These are phyloP conservation scores for Eonycteris spelaea DNA, from an alignment of 2,113 vertebrate species.

Conservation along the genomic window DNA sequence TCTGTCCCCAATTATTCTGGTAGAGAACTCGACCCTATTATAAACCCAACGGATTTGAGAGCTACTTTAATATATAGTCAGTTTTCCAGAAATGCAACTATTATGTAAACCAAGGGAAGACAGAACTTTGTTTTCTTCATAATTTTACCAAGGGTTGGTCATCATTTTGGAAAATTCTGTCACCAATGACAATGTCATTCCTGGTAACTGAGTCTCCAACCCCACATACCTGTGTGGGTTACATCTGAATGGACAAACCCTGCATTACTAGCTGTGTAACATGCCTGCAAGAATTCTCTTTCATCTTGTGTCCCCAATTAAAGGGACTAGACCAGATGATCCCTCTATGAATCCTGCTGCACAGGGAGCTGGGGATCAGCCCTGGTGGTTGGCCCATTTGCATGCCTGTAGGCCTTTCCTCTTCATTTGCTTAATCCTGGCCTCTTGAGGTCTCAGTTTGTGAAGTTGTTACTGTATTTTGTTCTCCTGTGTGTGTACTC, in stretches of 20 bases:
- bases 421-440: not conserved
- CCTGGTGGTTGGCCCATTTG: not conserved
- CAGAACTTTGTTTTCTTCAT: not conserved
- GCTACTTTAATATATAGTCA: not conserved
- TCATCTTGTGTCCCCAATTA: not conserved
- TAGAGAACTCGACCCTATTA: not conserved
- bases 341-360: not conserved
- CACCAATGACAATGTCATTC: not conserved
- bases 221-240: not conserved
- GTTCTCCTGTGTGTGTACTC: not conserved
- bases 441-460: not conserved
- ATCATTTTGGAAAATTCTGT: not conserved
- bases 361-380: not conserved
- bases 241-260: not conserved
- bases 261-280: not conserved
- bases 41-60: not conserved
- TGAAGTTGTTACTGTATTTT: not conserved
- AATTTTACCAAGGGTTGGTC: not conserved
- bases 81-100: not conserved
- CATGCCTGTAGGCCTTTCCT: not conserved
- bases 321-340: not conserved
- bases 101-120: not conserved
- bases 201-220: not conserved
- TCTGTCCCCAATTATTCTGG: not conserved
- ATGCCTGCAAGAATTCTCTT: not conserved